Percentiles rank a stretch among this genome's conserved stretches.
These are phyloP conservation scores for Lepidocyrtoides sp. DNA, from an alignment of 2,888 invertebrate species.

Conservation along the genomic window DNA sequence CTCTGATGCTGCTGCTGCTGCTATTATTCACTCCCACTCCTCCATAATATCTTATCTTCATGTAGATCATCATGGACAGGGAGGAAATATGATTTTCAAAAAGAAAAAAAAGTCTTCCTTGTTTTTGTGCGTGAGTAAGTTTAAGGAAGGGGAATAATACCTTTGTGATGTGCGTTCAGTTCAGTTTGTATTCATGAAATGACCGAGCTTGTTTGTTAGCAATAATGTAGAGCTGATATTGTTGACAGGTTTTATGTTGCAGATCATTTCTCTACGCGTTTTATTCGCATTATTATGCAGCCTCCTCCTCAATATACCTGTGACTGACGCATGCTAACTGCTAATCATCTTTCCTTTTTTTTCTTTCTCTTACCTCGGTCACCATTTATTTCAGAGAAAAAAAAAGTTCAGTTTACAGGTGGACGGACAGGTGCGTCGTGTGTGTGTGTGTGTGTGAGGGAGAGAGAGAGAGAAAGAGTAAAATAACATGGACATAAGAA, in stretches of 20 bases:
- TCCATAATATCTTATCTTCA: slow-evolving; percentile 47
- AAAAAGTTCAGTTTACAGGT: slow-evolving; percentile 9
- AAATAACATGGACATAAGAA: slow-evolving; percentile 5
- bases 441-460: too few species aligned
- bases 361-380: background rate
- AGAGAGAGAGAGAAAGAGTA: too few species aligned
- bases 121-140: too few species aligned
- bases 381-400: background rate
- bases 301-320: slow-evolving; percentile 26
- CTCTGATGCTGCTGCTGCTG: too few species aligned
- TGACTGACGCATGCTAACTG: slow-evolving; percentile 75
- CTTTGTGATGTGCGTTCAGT: background rate
- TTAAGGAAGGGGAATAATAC: too few species aligned
- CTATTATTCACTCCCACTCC: slow-evolving; percentile 70
- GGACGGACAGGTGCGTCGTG: slow-evolving; percentile 22
- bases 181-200: slow-evolving; percentile 38
- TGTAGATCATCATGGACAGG: background rate
- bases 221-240: slow-evolving; percentile 45
- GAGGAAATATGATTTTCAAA: background rate
- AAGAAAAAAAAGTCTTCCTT: background rate
- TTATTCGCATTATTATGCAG: background rate
- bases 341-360: slow-evolving; percentile 42
- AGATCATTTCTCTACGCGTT: slow-evolving; percentile 24
- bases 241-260: slow-evolving; percentile 60
- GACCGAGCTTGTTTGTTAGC: slow-evolving; percentile 64